Evolutionary conservation across 2,113 vertebrate species (phyloP).

Genomic region (Tachuris rubrigastra): DNA sequence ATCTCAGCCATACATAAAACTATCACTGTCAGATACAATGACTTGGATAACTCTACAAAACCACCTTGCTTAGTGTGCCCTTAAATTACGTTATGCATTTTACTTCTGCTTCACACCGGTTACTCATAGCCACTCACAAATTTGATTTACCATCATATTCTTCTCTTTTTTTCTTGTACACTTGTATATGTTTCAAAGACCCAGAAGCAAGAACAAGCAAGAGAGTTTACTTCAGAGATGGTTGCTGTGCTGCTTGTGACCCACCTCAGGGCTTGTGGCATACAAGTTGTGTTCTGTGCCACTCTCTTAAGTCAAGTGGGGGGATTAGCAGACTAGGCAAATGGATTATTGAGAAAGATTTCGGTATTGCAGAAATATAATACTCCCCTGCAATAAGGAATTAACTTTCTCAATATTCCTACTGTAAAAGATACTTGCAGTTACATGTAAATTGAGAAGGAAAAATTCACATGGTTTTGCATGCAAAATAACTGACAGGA

Average conservation of each 20-base stretch:
- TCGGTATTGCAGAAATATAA: background rate
- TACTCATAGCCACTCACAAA: background rate
- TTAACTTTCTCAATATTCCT: background rate
- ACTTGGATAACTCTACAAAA: background rate
- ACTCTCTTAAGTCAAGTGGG: background rate
- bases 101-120: background rate
- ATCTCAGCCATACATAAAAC: background rate
- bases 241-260: background rate
- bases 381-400: background rate
- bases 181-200: background rate
- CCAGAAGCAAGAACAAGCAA: background rate
- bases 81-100: background rate
- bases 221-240: background rate
- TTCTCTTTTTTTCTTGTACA: background rate
- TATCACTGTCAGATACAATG: background rate
- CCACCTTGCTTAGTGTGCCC: fast-evolving
- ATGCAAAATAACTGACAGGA: background rate
- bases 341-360: background rate
- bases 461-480: background rate
- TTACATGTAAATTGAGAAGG: background rate
- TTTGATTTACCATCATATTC: background rate
- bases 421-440: background rate
- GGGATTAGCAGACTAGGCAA: background rate
- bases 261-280: background rate
- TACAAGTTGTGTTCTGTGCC: background rate